Base-by-base conservation (phyloP, 2,797 vertebrate species). In the Urophycis tenuis region DNA sequence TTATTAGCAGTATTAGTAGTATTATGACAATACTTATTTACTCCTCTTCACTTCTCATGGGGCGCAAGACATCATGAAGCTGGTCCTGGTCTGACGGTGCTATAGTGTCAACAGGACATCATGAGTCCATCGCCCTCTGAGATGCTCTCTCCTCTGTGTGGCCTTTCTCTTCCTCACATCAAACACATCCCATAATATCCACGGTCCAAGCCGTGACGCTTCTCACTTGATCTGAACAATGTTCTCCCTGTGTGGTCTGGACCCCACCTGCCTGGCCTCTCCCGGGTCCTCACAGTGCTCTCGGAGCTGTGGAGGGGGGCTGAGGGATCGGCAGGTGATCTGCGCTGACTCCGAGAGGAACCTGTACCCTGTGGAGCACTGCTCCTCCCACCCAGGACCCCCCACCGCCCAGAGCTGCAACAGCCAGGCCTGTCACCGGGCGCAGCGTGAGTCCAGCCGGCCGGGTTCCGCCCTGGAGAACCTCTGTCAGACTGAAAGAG, bases 301-400 rank as follows among this genome's bases (percentile, higher is more conserved):
- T 0, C 94, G 87, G 89, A 99, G 96, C 90, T 99, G 97, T 45
- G 81, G 79, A 74, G 92, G 92, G 0, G 97, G 97, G 29, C 91
- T 93, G 15, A 90, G 95, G 79, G 95, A 94, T 2, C 94, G 97
- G 0, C 95, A 95, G 86, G 96, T 97, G 83, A 89, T 95, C 91
- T 99, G 97, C 60, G 93, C 96, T 0, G 89, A 95, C 0, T 77
- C 81, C 0, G 90, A 94, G 1, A 93, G 93, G 78, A 92, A 92
- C 82, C 85, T 94, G 83, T 94, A 95, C 83, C 88, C 88, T 31
- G 90, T 91, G 22, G 91, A 91, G 75, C 92, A 71, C 0, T 99
- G 97, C 33, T 80, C 82, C 81, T 69, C 81, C 76, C 86, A 81
- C 2, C 86, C 90, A 69, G 95, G 91, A 87, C 96, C 97, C 0